These are phyloP conservation scores for Ophioderma brevispina DNA, from an alignment of 35 echinoderm and acorn worm species.

Conservation along the genomic window DNA sequence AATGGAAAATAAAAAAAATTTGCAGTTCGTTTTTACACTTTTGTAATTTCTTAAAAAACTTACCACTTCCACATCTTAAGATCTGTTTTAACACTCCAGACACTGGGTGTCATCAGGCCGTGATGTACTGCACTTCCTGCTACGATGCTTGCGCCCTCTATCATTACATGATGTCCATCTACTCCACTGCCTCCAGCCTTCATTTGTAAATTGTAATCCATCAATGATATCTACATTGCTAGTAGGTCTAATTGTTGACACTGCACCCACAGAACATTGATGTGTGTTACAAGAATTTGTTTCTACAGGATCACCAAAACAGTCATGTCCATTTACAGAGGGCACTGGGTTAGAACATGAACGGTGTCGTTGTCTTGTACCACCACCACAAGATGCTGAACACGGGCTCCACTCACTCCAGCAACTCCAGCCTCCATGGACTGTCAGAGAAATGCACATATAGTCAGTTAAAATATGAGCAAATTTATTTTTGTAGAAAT, in stretches of 20 bases:
- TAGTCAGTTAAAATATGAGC: no score
- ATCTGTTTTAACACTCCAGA: slow-evolving; percentile 30
- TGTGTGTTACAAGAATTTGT: neutral
- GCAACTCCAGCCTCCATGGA: slow-evolving; percentile 60
- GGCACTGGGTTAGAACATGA: slow-evolving; percentile 64
- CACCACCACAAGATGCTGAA: slow-evolving; percentile 69
- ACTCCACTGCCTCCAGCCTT: slow-evolving; percentile 38
- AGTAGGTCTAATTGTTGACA: neutral
- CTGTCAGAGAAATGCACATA: neutral
- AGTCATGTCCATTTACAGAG: slow-evolving; percentile 58
- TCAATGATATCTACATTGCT: neutral
- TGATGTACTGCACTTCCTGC: slow-evolving; percentile 24
- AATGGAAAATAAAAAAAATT: no score
- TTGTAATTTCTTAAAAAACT: no score
- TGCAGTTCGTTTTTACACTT: no score
- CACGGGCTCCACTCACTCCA: slow-evolving; percentile 75
- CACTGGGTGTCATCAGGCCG: neutral
- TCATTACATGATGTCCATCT: slow-evolving; percentile 28
- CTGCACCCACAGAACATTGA: neutral
- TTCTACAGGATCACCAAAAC: slow-evolving; percentile 11
- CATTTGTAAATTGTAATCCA: neutral
- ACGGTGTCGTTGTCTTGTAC: slow-evolving; percentile 35
- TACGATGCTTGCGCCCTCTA: slow-evolving; percentile 33
- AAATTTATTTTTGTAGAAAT: no score
- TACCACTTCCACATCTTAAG: slow-evolving; percentile 20